Evolutionary conservation across 2,113 vertebrate genomes (phyloP), one percentile per base, ranked within the genome.

Genomic region (Chloroceryle aenea): DNA sequence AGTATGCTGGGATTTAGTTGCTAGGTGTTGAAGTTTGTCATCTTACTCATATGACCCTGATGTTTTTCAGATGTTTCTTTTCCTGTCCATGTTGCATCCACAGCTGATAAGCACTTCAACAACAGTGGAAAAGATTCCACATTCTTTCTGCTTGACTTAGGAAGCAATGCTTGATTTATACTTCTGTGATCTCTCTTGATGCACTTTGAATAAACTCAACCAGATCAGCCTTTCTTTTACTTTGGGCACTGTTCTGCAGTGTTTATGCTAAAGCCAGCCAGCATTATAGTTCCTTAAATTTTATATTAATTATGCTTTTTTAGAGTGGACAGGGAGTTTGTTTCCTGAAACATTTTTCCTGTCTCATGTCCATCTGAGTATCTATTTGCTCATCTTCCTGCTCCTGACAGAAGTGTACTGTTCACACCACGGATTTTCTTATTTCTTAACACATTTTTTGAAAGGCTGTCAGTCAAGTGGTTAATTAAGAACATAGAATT

Each of bases 1-100:
- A 98, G 94, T 97, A 93, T 95, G 97, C 94, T 95, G 94, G 97
- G 97, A 85, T 98, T 97, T 94, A 92, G 97, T 96, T 98, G 97
- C 97, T 97, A 96, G 97, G 97, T 97, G 91, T 90, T 85, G 38
- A 97, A 98, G 96, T 97, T 97, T 97, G 85, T 91, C 91, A 34
- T 95, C 93, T 94, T 76, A 63, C 84, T 94, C 75, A 55, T 79
- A 73, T 30, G 84, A 83, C 76, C 75, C 45, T 81, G 48, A 72
- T 62, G 83, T 79, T 89, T 87, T 82, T 90, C 93, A 68, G 62
- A 38, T 61, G 23, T 10, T 87, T 55, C 74, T 89, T 78, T 66
- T n/a, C 48, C 85, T 58, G n/a, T 61, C 1, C 11, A 1, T 29
- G 64, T 61, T 79, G 27, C 68, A 56, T 10, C 48, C 66, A 29